Conservation (phyloP, 2,113 vertebrate genomes). For the Ophiodon elongatus region DNA sequence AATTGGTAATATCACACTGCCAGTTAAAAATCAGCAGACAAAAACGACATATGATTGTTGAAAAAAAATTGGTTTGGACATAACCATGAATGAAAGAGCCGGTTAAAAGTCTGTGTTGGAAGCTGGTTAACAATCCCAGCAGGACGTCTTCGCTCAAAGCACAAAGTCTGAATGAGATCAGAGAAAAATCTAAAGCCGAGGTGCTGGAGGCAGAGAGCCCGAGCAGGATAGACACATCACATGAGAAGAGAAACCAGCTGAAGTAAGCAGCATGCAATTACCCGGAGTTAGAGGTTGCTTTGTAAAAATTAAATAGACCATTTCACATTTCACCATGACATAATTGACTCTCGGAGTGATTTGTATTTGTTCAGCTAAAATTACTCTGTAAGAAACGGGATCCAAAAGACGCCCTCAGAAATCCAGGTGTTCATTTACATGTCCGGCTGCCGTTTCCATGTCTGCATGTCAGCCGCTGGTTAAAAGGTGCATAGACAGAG, state of each 20-base stretch:
- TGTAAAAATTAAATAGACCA: constrained; percentile 81
- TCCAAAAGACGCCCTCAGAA: constrained; percentile 62
- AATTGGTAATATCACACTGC: neutral
- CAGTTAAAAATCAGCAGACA: constrained; percentile 15
- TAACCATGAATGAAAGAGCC: constrained; percentile 27
- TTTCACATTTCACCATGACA: constrained; percentile 75
- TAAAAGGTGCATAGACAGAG: constrained; percentile 48
- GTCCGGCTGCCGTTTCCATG: constrained; percentile 53
- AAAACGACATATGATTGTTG: neutral
- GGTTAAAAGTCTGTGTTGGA: constrained; percentile 52
- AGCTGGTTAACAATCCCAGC: constrained; percentile 55
- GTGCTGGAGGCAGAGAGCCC: constrained; percentile 42
- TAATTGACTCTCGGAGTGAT: constrained; percentile 79
- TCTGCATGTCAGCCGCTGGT: constrained; percentile 52
- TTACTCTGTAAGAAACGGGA: constrained; percentile 58
- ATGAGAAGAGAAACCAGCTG: constrained; percentile 65
- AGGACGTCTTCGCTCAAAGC: constrained; percentile 50
- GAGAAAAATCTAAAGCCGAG: constrained; percentile 60
- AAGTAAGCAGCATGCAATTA: constrained; percentile 80
- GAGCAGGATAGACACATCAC: constrained; percentile 67
- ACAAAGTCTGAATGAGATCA: constrained; percentile 61
- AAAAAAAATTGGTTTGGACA: constrained; percentile 30
- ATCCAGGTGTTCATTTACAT: constrained; percentile 84
- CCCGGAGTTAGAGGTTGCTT: constrained; percentile 72
- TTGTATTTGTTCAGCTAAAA: constrained; percentile 73